Evolutionary conservation across 1,140 invertebrate genomes (phyloP).

Genomic region (Ganaspis sp.): DNA sequence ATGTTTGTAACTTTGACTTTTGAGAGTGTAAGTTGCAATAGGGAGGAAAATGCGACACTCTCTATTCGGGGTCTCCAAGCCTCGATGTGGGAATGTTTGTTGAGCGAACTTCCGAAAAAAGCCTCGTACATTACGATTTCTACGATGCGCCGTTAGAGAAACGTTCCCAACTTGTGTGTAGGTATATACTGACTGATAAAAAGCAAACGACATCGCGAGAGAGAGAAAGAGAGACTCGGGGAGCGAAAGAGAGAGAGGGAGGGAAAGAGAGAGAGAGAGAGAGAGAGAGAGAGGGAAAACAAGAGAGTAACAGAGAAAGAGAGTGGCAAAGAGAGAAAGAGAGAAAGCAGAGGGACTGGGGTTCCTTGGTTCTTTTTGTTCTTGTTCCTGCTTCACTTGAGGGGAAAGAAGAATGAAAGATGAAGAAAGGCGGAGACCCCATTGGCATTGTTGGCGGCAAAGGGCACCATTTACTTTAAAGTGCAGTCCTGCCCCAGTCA

Average conservation of each 20-base stretch:
- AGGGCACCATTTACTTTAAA: slow-evolving; percentile 40
- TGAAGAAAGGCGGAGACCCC: slow-evolving; percentile 16
- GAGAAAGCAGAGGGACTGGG: background rate
- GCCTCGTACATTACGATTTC: slow-evolving; percentile 24
- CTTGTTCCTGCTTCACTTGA: slow-evolving; percentile 31
- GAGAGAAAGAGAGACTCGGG: too few relatives aligned
- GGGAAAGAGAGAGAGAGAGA: background rate
- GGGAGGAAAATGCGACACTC: slow-evolving; percentile 28
- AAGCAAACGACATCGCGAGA: slow-evolving; percentile 23
- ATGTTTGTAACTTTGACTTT: slow-evolving; percentile 27
- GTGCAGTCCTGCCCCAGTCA: slow-evolving; percentile 34
- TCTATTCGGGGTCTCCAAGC: background rate
- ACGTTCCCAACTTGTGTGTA: slow-evolving; percentile 7
- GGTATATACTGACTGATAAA: slow-evolving; percentile 30
- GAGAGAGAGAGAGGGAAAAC: background rate
- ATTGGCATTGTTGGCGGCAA: slow-evolving; percentile 39
- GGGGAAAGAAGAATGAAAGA: slow-evolving; percentile 26
- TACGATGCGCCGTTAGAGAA: slow-evolving; percentile 28
- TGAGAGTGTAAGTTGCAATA: slow-evolving; percentile 23
- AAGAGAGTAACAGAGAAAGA: too few relatives aligned
- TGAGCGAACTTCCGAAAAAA: slow-evolving; percentile 30
- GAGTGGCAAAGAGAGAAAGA: background rate
- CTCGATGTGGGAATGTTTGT: slow-evolving; percentile 29
- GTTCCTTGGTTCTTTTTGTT: slow-evolving; percentile 38
- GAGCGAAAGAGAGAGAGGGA: background rate